Conservation (phyloP, 1,140 invertebrate species). For the Zaprionus vittiger region DNA sequence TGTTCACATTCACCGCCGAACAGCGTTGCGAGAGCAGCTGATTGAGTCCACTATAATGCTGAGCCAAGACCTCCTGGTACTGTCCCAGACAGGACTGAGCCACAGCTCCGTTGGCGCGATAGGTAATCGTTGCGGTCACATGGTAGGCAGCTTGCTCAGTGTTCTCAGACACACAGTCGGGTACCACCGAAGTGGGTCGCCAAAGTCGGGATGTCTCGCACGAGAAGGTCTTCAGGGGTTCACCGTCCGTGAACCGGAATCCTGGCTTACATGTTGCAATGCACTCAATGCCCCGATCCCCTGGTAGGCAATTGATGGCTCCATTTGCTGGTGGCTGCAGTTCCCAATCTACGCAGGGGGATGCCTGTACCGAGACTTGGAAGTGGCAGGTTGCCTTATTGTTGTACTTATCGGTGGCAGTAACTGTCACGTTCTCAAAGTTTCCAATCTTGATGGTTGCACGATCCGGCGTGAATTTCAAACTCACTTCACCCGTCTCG, state of each 20-base stretch:
- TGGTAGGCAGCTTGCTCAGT: constrained; percentile 97
- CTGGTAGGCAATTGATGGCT: constrained; percentile 93
- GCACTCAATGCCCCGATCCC: constrained; percentile 92
- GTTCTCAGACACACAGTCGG: constrained; percentile 97
- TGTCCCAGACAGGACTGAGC: constrained; percentile 92
- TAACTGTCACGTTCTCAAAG: constrained; percentile 97
- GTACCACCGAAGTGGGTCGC: constrained; percentile 93
- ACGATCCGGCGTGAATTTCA: constrained; percentile 93
- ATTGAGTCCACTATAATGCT: constrained; percentile 93
- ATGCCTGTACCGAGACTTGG: constrained; percentile 96
- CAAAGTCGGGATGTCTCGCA: constrained; percentile 92
- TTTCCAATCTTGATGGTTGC: constrained; percentile 95
- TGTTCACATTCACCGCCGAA: constrained; percentile 96
- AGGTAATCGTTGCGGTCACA: constrained; percentile 94
- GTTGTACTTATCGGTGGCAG: constrained; percentile 94
- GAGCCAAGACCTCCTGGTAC: constrained; percentile 93
- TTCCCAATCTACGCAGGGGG: constrained; percentile 97
- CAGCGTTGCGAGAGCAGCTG: constrained; percentile 94
- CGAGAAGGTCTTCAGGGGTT: constrained; percentile 93
- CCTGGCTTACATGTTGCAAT: constrained; percentile 96
- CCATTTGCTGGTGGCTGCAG: constrained; percentile 94
- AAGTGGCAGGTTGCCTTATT: constrained; percentile 97
- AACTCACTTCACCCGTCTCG: constrained; percentile 93
- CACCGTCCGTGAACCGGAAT: constrained; percentile 95
- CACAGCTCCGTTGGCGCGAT: constrained; percentile 95